A percentile compares a stretch with the other conserved stretches of the same genome.
These are phyloP conservation scores for Drosophila prostipennis DNA, from an alignment of 2,888 invertebrate genomes.

Conservation along the genomic window DNA sequence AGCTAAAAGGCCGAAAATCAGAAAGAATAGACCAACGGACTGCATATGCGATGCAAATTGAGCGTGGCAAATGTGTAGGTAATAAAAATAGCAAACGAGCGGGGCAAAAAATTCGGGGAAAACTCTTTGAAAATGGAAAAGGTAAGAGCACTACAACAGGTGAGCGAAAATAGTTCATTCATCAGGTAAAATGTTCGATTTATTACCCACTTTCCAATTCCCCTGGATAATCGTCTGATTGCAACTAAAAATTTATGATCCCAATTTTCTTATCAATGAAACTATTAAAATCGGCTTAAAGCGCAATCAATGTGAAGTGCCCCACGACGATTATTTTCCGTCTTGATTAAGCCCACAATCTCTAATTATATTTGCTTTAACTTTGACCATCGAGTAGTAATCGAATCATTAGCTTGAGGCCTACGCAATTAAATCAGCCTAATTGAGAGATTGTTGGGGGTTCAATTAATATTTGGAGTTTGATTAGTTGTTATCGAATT, in stretches of 20 bases:
- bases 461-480: constrained; percentile 21
- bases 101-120: constrained; percentile 1
- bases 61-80: constrained; percentile 48
- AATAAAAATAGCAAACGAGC: constrained; percentile 20
- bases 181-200: neutral
- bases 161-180: neutral
- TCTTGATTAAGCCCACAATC: neutral
- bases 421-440: constrained; percentile 8
- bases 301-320: constrained; percentile 10
- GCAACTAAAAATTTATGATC: constrained; percentile 10
- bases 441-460: constrained; percentile 18
- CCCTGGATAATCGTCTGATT: constrained; percentile 7
- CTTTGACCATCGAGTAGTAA: neutral
- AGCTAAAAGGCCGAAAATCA: constrained; percentile 23
- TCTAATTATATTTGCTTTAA: constrained; percentile 12
- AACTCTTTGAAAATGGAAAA: constrained; percentile 8
- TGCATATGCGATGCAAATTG: constrained; percentile 60
- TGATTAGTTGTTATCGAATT: constrained; percentile 26
- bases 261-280: constrained; percentile 2
- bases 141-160: neutral
- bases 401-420: constrained; percentile 15
- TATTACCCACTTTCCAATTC: neutral
- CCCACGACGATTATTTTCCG: constrained; percentile 6
- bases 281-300: constrained; percentile 23
- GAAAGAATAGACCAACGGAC: constrained; percentile 10